Percentiles rank a stretch among this genome's conserved stretches.
These are phyloP conservation scores for Peromyscus maniculatus DNA, from an alignment of 2,113 vertebrate species.

Conservation along the genomic window DNA sequence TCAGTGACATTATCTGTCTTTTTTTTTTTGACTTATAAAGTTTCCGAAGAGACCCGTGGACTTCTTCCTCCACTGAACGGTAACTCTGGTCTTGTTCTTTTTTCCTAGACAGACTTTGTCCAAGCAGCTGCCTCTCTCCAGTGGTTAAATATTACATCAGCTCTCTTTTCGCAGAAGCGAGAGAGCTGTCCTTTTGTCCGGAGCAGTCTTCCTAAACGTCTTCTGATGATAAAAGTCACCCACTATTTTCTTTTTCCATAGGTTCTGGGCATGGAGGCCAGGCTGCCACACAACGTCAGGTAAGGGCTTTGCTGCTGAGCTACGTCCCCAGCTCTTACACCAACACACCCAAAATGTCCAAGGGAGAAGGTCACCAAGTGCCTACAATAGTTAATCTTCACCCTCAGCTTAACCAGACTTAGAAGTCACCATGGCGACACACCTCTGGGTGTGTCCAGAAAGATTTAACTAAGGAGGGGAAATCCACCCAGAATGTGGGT, in stretches of 20 bases:
- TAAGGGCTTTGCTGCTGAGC: neutral
- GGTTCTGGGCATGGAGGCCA: neutral
- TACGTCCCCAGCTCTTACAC: neutral
- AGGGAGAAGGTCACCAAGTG: neutral
- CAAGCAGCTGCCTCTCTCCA: neutral
- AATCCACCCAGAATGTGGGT: neutral
- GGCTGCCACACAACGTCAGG: neutral
- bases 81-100: neutral
- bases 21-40: neutral
- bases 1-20: neutral
- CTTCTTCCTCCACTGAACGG: neutral
- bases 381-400: neutral
- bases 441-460: neutral
- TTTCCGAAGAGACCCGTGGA: neutral
- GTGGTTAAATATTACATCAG: constrained; percentile 42
- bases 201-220: neutral
- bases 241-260: neutral
- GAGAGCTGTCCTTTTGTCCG: neutral
- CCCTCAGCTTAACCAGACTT: neutral
- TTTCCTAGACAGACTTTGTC: constrained; percentile 14
- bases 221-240: neutral
- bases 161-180: neutral
- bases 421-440: neutral
- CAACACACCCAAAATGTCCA: constrained; percentile 15
- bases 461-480: neutral